Evolutionary conservation across 2,888 invertebrate species (phyloP), one percentile per base, ranked within the genome.

Genomic region (Campopleginae sp.): DNA sequence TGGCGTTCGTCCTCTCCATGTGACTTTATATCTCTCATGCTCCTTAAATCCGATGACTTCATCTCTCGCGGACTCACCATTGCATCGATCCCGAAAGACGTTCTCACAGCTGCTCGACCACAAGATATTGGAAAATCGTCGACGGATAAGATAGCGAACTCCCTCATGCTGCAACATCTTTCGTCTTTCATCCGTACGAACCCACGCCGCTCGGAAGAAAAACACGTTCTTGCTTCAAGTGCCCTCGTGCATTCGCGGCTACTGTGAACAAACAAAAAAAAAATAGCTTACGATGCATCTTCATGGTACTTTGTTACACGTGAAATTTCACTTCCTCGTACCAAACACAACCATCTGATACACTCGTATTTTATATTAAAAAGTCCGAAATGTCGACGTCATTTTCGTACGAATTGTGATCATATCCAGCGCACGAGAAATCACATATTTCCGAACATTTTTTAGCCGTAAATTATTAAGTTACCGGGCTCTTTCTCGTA

Each of bases 81-180:
- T 63, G 75, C 19, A 70, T 23, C 65, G 58, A 68, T 77, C 42
- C n/a, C 19, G 19, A 72, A n/a, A 72, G 38, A 23, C 33, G n/a
- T 63, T 66, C 77, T 72, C 48, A 68, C 74, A 48, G 78, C 63
- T 61, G 79, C 82, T 85, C 74, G 38, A 38, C 83, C 51, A 33
- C 38, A 74, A 76, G 79, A 79, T 83, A 86, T 86, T 85, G 86
- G 79, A 86, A 87, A 86, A 81, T 82, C 74, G 71, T 74, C 33
- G 61, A 84, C 38, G 38, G 48, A 63, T 63, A 17, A 54, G 65
- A 23, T 48, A 46, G 12, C 23, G 33, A 23, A 68, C 23, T 54
- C 23, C 33, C 17, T 65, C 77, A 46, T 76, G 63, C 65, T 82
- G 46, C 63, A 78, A 83, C 48, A 38, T 58, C 44, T 74, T 79